Percentiles rank a stretch among this genome's conserved stretches.
These are phyloP conservation scores for Neomorphus geoffroyi DNA, from an alignment of 2,797 vertebrate genomes.

Conservation along the genomic window DNA sequence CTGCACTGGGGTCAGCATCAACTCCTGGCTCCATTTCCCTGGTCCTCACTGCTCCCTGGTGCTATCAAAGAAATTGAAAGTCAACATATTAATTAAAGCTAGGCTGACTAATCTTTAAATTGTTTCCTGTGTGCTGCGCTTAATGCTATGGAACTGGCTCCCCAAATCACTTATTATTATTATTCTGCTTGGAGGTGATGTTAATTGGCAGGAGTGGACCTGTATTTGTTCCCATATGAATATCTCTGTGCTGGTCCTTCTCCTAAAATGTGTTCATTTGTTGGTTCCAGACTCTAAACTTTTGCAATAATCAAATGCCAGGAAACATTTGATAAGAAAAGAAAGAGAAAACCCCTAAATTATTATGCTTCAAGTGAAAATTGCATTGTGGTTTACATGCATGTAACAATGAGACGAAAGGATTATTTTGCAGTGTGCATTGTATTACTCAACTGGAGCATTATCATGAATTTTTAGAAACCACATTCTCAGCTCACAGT, in stretches of 20 bases:
- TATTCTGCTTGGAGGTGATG: not conserved
- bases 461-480: not conserved
- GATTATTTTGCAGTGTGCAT: not conserved
- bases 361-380: not conserved
- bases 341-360: not conserved
- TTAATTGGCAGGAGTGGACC: not conserved
- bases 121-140: not conserved
- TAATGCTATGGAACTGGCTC: not conserved
- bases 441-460: not conserved
- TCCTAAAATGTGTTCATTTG: not conserved
- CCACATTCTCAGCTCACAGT: not conserved
- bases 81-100: not conserved
- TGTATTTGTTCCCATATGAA: not conserved
- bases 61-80: not conserved
- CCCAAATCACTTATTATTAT: not conserved
- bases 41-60: not conserved
- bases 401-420: not conserved
- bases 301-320: not conserved
- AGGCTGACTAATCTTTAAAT: not conserved
- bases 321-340: not conserved
- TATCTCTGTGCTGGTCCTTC: not conserved
- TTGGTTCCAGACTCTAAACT: not conserved
- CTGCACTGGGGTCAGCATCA: fast-evolving
- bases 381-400: not conserved
- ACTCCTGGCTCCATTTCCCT: not conserved